phyloP scores from a whole-genome alignment of 2,888 invertebrate genomes.

The Cryptophagus acutangulus region DNA sequence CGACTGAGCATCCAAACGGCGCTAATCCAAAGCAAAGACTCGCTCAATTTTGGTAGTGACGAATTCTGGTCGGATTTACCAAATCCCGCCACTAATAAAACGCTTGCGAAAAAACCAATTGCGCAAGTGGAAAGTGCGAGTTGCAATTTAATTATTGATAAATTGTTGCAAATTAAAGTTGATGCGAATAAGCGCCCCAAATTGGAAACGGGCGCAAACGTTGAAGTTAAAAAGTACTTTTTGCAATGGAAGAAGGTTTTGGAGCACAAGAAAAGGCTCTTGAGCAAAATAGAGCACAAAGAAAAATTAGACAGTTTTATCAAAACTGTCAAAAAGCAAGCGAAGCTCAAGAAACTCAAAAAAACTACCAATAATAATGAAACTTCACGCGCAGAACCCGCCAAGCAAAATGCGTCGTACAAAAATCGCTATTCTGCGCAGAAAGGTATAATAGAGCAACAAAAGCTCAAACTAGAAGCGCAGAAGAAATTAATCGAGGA shows the following conservation, averaged over 20 bases:
- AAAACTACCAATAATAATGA: slow-evolving; percentile 10
- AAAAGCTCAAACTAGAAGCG: slow-evolving; percentile 64
- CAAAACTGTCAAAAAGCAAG: slow-evolving; percentile 28
- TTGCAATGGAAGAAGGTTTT: slow-evolving; percentile 25
- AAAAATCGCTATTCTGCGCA: slow-evolving; percentile 59
- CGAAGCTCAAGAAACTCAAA: slow-evolving; percentile 14
- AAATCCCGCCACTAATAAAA: not conserved
- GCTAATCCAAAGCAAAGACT: no score
- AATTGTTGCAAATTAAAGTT: no score
- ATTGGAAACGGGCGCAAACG: not conserved
- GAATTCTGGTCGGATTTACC: no score
- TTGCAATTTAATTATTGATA: no score
- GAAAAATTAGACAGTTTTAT: slow-evolving; percentile 37
- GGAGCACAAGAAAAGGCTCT: slow-evolving; percentile 21
- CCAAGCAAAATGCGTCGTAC: slow-evolving; percentile 16
- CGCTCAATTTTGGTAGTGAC: no score
- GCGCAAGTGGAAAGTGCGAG: not conserved
- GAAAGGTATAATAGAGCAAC: slow-evolving; percentile 66
- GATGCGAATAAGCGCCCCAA: not conserved
- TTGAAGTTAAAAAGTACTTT: slow-evolving; percentile 27
- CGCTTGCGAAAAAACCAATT: not conserved
- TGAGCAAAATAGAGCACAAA: slow-evolving; percentile 19
- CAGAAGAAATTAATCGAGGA: slow-evolving; percentile 71
- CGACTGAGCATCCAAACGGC: no score
- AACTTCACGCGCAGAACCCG: no score